Percentiles rank a stretch among this genome's conserved stretches.
Conservation (phyloP, 30 jellyfish, hydroid and myxozoan genomes). For the Turritopsis rubra region DNA sequence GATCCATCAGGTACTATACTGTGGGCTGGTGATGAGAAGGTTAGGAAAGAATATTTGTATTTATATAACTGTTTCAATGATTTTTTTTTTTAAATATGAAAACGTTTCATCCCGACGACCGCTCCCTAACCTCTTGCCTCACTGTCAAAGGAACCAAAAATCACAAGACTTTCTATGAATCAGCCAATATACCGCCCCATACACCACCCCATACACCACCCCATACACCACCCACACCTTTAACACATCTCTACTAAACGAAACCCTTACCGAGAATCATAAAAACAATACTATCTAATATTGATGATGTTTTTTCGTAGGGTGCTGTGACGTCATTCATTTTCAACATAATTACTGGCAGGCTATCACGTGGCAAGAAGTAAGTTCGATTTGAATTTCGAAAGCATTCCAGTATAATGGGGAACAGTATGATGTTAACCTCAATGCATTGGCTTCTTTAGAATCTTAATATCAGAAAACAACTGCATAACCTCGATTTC, state of each 20-base stretch:
- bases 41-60: not conserved
- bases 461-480: slow-evolving; percentile 59
- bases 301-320: too few species aligned
- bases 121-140: not conserved
- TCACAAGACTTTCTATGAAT: too few species aligned
- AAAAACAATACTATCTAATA: too few species aligned
- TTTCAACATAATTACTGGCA: slow-evolving; percentile 62
- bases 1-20: slow-evolving; percentile 71
- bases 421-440: too few species aligned
- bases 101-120: not conserved
- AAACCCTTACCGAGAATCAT: too few species aligned
- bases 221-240: too few species aligned
- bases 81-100: not conserved
- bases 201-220: too few species aligned
- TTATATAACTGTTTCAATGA: not conserved
- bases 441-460: too few species aligned
- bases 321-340: slow-evolving; percentile 76
- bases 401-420: too few species aligned
- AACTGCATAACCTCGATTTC: slow-evolving; percentile 80
- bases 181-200: too few species aligned
- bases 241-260: too few species aligned
- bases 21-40: slow-evolving; percentile 98
- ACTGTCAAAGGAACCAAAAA: too few species aligned
- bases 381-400: slow-evolving; percentile 11
- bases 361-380: slow-evolving; percentile 33